Evolutionary conservation across 2,113 vertebrate species (phyloP).

Genomic region (Hirundichthys speculiger): DNA sequence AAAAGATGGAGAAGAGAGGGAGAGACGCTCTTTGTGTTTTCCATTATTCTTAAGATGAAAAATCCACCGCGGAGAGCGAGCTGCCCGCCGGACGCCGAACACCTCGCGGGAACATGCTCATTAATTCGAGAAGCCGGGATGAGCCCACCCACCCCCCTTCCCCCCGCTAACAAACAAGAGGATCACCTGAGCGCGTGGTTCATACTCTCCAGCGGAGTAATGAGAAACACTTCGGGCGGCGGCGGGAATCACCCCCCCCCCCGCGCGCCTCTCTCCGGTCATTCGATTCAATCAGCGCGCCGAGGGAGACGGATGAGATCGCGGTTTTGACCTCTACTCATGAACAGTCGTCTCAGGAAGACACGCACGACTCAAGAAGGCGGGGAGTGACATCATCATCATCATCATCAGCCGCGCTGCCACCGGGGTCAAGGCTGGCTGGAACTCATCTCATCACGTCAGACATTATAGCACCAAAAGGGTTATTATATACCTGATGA

Average conservation of each 20-base stretch:
- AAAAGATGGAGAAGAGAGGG: constrained; percentile 13
- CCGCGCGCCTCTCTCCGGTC: constrained; percentile 35
- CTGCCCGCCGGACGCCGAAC: constrained; percentile 19
- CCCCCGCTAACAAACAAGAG: constrained; percentile 49
- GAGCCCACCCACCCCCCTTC: constrained; percentile 45
- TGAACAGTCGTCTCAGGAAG: constrained; percentile 55
- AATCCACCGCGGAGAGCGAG: constrained; percentile 27
- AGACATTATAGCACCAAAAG: constrained; percentile 59
- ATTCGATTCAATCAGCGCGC: constrained; percentile 67
- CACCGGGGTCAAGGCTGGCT: constrained; percentile 68
- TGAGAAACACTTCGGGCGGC: constrained; percentile 21
- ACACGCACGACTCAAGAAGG: constrained; percentile 38
- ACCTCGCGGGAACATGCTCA: constrained; percentile 36
- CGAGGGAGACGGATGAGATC: constrained; percentile 73
- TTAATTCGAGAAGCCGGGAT: constrained; percentile 54
- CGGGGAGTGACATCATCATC: constrained; percentile 76
- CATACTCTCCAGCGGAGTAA: constrained; percentile 36
- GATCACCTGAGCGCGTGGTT: constrained; percentile 43
- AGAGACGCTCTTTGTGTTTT: constrained; percentile 35
- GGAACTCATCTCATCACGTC: constrained; percentile 46
- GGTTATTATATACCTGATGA: constrained; percentile 69
- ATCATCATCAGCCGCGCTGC: constrained; percentile 58
- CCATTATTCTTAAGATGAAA: constrained; percentile 53
- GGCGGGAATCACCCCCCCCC: constrained; percentile 6
- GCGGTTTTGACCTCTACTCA: constrained; percentile 72